Evolutionary conservation across 2,113 vertebrate species (phyloP).

Genomic region (Microcebus lehilahytsara): DNA sequence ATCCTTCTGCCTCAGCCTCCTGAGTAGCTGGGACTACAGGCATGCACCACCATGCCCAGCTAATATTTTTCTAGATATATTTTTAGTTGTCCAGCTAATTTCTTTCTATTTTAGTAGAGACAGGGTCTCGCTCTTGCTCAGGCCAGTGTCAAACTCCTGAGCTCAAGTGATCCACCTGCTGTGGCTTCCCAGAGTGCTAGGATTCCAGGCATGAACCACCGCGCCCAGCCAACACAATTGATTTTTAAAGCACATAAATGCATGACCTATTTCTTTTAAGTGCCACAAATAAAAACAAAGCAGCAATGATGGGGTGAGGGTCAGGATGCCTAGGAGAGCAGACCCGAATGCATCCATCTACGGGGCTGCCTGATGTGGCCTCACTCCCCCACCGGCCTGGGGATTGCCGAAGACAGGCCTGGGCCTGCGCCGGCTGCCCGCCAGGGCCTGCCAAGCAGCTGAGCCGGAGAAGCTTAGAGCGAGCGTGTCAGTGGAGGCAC

Average conservation of each 20-base stretch:
- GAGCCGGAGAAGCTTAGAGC: neutral
- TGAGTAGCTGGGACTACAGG: too few species aligned
- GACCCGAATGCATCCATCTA: neutral
- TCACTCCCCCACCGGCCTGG: neutral
- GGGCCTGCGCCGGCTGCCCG: neutral
- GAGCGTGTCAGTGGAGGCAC: neutral
- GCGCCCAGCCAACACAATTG: neutral
- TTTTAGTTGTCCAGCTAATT: too few species aligned
- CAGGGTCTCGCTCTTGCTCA: too few species aligned
- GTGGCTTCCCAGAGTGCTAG: too few species aligned
- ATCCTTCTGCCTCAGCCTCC: too few species aligned
- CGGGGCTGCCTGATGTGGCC: neutral
- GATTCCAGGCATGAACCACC: too few species aligned
- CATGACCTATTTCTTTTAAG: neutral
- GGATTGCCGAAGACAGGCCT: conserved; percentile 30
- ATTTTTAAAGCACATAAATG: neutral
- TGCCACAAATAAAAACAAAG: conserved; percentile 29
- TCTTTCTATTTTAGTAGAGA: too few species aligned
- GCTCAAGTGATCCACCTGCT: too few species aligned
- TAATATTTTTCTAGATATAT: too few species aligned
- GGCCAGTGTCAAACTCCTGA: too few species aligned
- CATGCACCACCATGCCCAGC: too few species aligned
- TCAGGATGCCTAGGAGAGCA: neutral
- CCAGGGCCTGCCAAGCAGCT: neutral
- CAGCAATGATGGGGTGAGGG: neutral